These are phyloP conservation scores for Hemistola chrysoprasaria DNA, from an alignment of 2,888 invertebrate genomes.

Conservation along the genomic window DNA sequence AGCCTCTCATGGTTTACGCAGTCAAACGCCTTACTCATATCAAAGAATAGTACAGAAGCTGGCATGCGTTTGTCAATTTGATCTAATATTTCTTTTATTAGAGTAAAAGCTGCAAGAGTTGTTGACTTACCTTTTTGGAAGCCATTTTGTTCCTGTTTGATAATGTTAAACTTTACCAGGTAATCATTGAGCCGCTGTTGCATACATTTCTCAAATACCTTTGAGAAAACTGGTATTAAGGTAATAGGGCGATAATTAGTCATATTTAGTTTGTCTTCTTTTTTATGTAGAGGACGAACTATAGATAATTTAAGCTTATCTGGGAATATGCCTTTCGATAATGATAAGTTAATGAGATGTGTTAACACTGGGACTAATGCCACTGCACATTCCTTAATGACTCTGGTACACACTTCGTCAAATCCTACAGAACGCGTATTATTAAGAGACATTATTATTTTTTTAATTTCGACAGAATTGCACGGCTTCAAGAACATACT, in stretches of 20 bases:
- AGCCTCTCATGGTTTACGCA: conserved; percentile 5
- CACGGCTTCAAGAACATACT: neutral
- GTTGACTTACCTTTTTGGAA: conserved; percentile 20
- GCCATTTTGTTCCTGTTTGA: conserved; percentile 11
- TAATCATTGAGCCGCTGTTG: neutral
- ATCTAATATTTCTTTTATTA: conserved; percentile 4
- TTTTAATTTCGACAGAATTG: conserved; percentile 3
- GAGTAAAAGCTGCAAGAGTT: conserved; percentile 6
- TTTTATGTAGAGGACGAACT: conserved; percentile 20
- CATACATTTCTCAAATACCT: conserved; percentile 16
- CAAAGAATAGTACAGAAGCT: conserved; percentile 12
- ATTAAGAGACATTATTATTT: conserved; percentile 9
- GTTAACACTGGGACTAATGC: conserved; percentile 4
- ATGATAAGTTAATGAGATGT: conserved; percentile 17
- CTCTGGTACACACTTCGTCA: conserved; percentile 11
- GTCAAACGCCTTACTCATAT: conserved; percentile 20
- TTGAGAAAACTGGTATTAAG: conserved; percentile 4
- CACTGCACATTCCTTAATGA: conserved; percentile 14
- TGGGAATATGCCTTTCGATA: conserved; percentile 12
- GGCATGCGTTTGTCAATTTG: conserved; percentile 5
- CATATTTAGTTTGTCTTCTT: conserved; percentile 6
- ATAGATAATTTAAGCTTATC: conserved; percentile 16
- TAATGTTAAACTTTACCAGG: conserved; percentile 2
- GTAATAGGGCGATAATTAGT: conserved; percentile 1
- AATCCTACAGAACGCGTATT: conserved; percentile 1